These are phyloP conservation scores for Cataglyphis livida DNA, from an alignment of 2,888 invertebrate genomes.

Conservation along the genomic window DNA sequence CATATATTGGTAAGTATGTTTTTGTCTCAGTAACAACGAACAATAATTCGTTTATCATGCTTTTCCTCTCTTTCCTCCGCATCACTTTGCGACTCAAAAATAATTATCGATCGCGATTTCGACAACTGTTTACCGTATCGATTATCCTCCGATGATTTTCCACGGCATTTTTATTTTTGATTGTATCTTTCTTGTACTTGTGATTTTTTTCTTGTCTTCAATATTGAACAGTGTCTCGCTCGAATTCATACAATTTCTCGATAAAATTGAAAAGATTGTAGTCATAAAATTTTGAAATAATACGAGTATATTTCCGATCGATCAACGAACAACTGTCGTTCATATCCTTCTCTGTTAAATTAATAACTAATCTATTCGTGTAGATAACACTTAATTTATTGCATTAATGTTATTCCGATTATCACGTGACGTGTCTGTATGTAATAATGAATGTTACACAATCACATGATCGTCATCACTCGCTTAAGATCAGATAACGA, in stretches of 20 bases:
- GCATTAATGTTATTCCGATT: constrained; percentile 15
- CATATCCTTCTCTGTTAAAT: constrained; percentile 8
- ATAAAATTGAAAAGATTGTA: neutral
- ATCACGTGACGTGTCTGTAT: neutral
- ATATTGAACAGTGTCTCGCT: neutral
- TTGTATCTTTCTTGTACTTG: neutral
- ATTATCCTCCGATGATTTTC: neutral
- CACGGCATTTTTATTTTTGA: neutral
- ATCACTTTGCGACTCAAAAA: neutral
- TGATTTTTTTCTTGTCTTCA: neutral
- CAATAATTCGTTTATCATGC: constrained; percentile 47
- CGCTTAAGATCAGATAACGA: too few relatives aligned
- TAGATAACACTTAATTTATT: constrained; percentile 28
- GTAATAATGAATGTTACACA: neutral
- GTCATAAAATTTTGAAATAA: neutral
- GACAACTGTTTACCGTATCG: neutral
- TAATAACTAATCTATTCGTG: neutral
- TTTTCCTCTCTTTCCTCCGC: constrained; percentile 36
- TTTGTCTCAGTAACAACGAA: constrained; percentile 63
- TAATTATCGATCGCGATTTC: neutral
- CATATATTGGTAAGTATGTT: constrained; percentile 65
- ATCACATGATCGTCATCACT: neutral
- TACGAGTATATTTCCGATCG: neutral
- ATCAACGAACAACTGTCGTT: constrained; percentile 19
- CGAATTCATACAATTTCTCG: neutral